phyloP scores from a whole-genome alignment of 2,113 vertebrate genomes.

The Balaenoptera acutorostrata region DNA sequence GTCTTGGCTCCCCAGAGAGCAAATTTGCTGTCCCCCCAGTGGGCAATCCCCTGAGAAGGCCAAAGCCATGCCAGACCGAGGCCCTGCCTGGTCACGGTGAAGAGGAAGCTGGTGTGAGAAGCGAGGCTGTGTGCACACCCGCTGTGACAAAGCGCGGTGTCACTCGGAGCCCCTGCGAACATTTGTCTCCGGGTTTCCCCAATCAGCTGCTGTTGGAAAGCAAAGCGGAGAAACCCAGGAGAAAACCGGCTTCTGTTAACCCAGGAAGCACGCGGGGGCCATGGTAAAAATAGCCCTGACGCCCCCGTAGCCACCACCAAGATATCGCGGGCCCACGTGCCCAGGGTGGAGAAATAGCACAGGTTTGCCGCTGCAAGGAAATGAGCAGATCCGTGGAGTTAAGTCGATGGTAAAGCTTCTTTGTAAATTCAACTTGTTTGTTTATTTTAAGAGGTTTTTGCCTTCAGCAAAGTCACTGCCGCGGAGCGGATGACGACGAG shows the following conservation, averaged over 20 bases:
- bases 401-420: fast-evolving
- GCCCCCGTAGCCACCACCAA: fast-evolving
- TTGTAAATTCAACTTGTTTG: fast-evolving
- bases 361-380: background rate
- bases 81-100: too few relatives aligned
- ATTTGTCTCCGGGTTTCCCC: background rate
- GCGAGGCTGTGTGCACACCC: fast-evolving
- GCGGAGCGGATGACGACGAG: fast-evolving
- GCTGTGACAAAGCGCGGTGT: background rate
- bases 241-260: background rate
- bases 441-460: background rate
- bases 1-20: background rate
- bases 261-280: background rate
- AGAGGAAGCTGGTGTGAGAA: background rate
- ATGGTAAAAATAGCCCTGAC: fast-evolving
- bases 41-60: fast-evolving
- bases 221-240: background rate
- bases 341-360: fast-evolving
- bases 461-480: fast-evolving
- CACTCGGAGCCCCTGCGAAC: background rate
- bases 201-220: background rate
- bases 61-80: fast-evolving
- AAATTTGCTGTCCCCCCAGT: fast-evolving
- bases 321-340: fast-evolving
- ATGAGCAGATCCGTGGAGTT: fast-evolving